Evolutionary conservation across 1,140 invertebrate species (phyloP).

Genomic region (Callitettix versicolor): DNA sequence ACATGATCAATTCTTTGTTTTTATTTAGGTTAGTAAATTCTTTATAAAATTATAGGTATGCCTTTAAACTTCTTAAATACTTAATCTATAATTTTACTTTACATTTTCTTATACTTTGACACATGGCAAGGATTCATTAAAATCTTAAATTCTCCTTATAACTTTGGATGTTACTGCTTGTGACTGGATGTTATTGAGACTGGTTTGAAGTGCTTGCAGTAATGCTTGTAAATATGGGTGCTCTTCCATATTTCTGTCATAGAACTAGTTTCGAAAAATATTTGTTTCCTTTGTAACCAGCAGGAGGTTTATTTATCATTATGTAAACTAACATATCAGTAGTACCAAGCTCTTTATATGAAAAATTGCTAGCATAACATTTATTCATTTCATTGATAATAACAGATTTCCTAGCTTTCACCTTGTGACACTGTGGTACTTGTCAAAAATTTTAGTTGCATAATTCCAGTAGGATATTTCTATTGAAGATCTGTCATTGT

Average conservation of each 20-base stretch:
- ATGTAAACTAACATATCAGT: background rate
- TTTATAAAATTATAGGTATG: too few relatives aligned
- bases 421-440: background rate
- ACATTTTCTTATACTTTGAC: too few relatives aligned
- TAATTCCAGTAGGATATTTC: background rate
- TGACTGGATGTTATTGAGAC: too few relatives aligned
- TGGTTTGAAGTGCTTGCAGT: too few relatives aligned
- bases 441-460: background rate
- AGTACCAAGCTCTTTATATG: background rate
- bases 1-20: too few relatives aligned
- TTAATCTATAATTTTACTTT: too few relatives aligned
- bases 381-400: background rate
- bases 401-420: background rate
- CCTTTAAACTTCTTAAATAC: too few relatives aligned
- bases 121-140: too few relatives aligned
- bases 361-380: background rate
- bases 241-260: background rate
- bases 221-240: too few relatives aligned
- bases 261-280: background rate
- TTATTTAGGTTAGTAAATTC: too few relatives aligned
- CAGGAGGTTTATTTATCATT: slow-evolving; percentile 1
- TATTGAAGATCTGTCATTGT: background rate
- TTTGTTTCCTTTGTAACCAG: slow-evolving; percentile 1
- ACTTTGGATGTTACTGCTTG: too few relatives aligned
- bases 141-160: too few relatives aligned